Evolutionary conservation across 2,113 vertebrate genomes (phyloP), one percentile per base, ranked within the genome.

Genomic region (Sterrhoptilus dennistouni): DNA sequence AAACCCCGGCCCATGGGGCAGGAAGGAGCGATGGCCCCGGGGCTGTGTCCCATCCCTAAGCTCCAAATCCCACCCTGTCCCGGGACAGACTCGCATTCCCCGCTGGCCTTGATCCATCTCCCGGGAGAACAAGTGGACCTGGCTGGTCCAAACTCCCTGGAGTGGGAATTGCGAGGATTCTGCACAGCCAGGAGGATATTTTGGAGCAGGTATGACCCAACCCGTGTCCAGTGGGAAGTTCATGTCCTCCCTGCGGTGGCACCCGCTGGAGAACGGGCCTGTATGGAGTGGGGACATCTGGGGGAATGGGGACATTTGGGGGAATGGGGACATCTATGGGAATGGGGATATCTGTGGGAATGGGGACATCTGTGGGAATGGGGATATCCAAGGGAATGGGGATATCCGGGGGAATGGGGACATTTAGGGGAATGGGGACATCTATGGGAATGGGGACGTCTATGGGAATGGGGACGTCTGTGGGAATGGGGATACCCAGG

Each of bases 141-240:
- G 3, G 59, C 23, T 3, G 5, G 36, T 25, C 1, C 1, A 8
- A 21, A 5, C 28, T 7, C 19, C 38, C 89, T 2, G 45, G 4
- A 50, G 38, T 42, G 15, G 52, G 19, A 40, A 82, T 17, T 8
- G 0, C 27, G 50, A 47, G 16, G 38, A 13, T 12, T 22, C 54
- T 49, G 7, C 29, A 8, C 12, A 12, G 12, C 54, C 57, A 5
- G 13, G 35, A 24, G 47, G 23, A 7, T 8, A 25, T 23, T 76
- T 24, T 5, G 45, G 57, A 20, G 29, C 28, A 61, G 71, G 31
- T 4, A 74, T 4, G 54, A 42, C 40, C 35, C 71, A 7, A 6
- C 11, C 5, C 54, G n/a, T 45, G 70, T 12, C 23, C 50, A 10
- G 18, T 0, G 90, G 12, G 53, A 49, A 63, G 29, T 11, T 75